Conservation (phyloP, 2,797 vertebrate genomes). For the Phylloscopus collybita region DNA sequence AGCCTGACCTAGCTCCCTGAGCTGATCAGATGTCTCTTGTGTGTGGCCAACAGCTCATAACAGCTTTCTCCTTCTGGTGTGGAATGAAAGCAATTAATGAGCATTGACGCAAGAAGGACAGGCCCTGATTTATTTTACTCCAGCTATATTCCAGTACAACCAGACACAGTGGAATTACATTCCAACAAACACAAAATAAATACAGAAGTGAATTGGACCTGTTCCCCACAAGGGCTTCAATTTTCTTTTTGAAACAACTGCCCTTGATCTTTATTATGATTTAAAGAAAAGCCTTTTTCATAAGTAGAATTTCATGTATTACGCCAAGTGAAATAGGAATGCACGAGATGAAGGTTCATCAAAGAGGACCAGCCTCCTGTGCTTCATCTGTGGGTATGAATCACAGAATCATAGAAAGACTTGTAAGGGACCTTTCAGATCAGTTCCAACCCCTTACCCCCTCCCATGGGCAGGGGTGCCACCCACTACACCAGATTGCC, state of each 20-base stretch:
- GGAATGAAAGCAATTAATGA: slow-evolving; percentile 49
- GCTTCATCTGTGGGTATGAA: not conserved
- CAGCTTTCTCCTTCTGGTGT: not conserved
- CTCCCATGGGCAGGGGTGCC: not conserved
- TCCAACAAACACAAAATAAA: slow-evolving; percentile 22
- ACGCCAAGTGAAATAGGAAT: not conserved
- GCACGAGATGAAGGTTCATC: not conserved
- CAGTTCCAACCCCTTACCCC: not conserved
- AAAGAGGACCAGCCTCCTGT: not conserved
- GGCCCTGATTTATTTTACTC: slow-evolving; percentile 34
- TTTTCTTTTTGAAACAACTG: slow-evolving; percentile 4
- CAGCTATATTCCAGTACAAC: not conserved
- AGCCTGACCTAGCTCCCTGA: slow-evolving; percentile 36
- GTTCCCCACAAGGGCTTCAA: not conserved
- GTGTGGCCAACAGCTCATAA: not conserved
- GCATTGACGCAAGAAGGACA: slow-evolving; percentile 25
- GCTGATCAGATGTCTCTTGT: slow-evolving; percentile 6
- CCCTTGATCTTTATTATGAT: not conserved
- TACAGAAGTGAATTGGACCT: not conserved
- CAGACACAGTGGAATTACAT: not conserved
- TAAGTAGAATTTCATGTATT: not conserved
- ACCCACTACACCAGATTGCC: not conserved
- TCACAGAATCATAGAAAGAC: not conserved
- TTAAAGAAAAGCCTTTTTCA: not conserved
- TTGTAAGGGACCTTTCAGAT: not conserved